Base-by-base conservation (phyloP, 2,797 vertebrate genomes). In the Pterois miles region DNA sequence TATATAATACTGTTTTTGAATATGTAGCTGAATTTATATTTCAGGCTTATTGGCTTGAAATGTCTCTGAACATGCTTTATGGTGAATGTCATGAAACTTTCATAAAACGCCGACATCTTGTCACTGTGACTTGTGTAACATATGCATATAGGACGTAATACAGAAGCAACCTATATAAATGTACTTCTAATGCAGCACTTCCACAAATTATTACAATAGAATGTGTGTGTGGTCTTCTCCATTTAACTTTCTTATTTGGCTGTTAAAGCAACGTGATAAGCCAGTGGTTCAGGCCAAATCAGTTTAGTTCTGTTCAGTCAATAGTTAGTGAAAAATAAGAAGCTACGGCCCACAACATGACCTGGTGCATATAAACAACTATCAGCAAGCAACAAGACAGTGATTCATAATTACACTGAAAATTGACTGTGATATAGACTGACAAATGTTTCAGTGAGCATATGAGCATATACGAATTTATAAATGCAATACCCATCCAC, bases 401-500 rank as follows among this genome's bases (percentile, higher is more conserved):
- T 10, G 4, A 50, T 64, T 50, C 22, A 71, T 54, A 31, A 57
- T 38, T 18, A 36, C n/a, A 57, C 16, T n/a, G 22, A 65, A 54
- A 52, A 70, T 16, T 38, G 20, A 65, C 31, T 1, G 4, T 48
- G 20, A 67, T 14, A 38, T 18, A 43, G 1, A 48, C 31, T 65
- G 62, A 20, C 38, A 46, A 69, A 59, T 5, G 6, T 57, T 29
- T 18, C 22, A 52, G 34, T 8, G 12, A 53, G 46, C 29, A 40
- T 20, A 13, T 25, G 14, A 27, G 18, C 50, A 72, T 23, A 23
- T 74, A n/a, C n/a, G 72, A 57, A 50, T 74, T 78, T 63, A 31
- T 36, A 60, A 82, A 86, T 40, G 54, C 52, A 74, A 64, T 46
- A 66, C 23, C 14, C 14, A 40, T 43, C 33, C 25, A 34, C 59